Evolutionary conservation across 2,888 invertebrate species (phyloP), one percentile per base, ranked within the genome.

Genomic region (Meliscaeva auricollis): DNA sequence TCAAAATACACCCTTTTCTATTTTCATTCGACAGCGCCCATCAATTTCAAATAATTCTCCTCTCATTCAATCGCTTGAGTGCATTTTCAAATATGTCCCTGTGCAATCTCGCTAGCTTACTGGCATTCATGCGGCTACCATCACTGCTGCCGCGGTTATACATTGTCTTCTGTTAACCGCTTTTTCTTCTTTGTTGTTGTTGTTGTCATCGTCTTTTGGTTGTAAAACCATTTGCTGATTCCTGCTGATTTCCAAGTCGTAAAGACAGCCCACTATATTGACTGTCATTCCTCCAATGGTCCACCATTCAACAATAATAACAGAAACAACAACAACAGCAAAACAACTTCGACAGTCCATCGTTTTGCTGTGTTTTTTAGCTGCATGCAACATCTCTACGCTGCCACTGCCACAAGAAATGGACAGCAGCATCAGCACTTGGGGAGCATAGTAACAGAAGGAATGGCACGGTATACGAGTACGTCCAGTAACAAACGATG

Each of bases 211-310:
- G 66, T 66, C 48, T 35, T 58, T 72, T 48, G n/a, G 62, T 56
- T 83, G 62, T 72, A 70, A 72, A 72, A 68, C 48, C 80, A 84
- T 84, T 84, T 80, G 75, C 75, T 68, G 76, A 82, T 76, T 76
- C 76, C 76, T 76, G 81, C 76, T 82, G 84, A 76, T 84, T 84
- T 85, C n/a, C 76, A 81, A 72, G 77, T 85, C 81, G 85, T 85
- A 85, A 85, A 81, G 77, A 77, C 85, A 52, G 73, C 85, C 85
- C 77, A 85, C 85, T 30, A 46, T 32, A 35, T 44, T 81, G 77
- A 85, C 76, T 80, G 75, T 79, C 77, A 82, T 72, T 82, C 66
- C 54, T 58, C 68, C 74, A 77, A 68, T 70, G 81, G 48, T 66
- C 66, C 48, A 26, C 66, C 76, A 38, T 66, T 72, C 72, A 54